These are phyloP conservation scores for Archocentrus centrarchus DNA, from an alignment of 2,113 vertebrate genomes.

Conservation along the genomic window DNA sequence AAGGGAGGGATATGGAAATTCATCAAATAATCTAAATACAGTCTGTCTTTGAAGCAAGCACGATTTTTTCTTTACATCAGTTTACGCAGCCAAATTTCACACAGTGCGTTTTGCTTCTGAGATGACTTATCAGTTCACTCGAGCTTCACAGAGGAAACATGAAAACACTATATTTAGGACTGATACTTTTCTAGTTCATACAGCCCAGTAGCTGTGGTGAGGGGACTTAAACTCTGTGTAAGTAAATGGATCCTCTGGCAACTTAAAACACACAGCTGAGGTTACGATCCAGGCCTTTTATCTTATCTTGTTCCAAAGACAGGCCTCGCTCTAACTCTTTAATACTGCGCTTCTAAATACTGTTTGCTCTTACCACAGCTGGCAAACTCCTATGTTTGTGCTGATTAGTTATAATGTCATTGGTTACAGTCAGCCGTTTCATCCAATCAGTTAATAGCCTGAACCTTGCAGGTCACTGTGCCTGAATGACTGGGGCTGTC, in stretches of 20 bases:
- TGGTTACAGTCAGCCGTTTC: conserved; percentile 39
- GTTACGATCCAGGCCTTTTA: not conserved
- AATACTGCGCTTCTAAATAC: conserved; percentile 16
- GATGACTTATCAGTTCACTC: conserved; percentile 7
- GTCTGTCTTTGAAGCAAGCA: not conserved
- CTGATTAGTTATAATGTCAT: conserved; percentile 51
- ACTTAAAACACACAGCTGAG: not conserved
- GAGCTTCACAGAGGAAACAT: not conserved
- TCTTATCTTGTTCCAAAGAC: not conserved
- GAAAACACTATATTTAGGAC: conserved; percentile 12
- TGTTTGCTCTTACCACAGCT: conserved; percentile 52
- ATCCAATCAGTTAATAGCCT: conserved; percentile 30
- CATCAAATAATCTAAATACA: conserved; percentile 9
- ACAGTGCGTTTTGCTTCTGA: not conserved
- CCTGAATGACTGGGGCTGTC: conserved; percentile 20
- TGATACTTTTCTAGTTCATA: conserved; percentile 14
- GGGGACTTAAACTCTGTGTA: not conserved
- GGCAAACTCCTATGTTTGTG: conserved; percentile 56
- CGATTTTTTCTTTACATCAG: not conserved
- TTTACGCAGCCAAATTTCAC: not conserved
- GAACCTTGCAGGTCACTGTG: conserved; percentile 34
- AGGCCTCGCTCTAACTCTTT: conserved; percentile 22
- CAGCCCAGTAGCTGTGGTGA: not conserved
- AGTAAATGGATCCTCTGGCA: not conserved
- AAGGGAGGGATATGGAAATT: conserved; percentile 19